Conservation (phyloP, 2,113 vertebrate genomes). For the Tychaedon coryphoeus region DNA sequence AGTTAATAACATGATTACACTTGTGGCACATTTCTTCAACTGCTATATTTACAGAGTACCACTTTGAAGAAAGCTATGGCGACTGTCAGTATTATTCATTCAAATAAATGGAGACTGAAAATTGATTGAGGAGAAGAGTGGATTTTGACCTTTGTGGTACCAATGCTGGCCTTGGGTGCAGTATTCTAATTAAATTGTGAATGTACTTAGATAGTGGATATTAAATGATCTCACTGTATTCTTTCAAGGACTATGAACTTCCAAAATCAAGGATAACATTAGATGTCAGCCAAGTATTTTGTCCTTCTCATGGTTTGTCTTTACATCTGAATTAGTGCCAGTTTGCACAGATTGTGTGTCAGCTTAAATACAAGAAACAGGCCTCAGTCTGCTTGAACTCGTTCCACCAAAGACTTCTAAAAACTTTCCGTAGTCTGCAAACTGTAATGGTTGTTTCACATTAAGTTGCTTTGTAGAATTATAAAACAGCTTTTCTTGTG, state of each 20-base stretch:
- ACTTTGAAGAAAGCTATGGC: not conserved
- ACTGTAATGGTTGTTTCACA: slow-evolving; percentile 50
- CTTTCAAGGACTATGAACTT: slow-evolving; percentile 58
- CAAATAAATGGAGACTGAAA: slow-evolving; percentile 39
- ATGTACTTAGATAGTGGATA: not conserved
- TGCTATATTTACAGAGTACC: not conserved
- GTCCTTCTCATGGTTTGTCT: slow-evolving; percentile 68
- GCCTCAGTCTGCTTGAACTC: slow-evolving; percentile 67
- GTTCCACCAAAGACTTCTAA: slow-evolving; percentile 68
- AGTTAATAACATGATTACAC: not conserved
- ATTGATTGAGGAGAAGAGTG: not conserved
- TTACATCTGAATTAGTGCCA: slow-evolving; percentile 71
- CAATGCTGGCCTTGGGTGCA: not conserved
- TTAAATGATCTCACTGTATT: slow-evolving; percentile 55
- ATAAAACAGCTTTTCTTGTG: slow-evolving; percentile 67
- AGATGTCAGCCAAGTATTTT: slow-evolving; percentile 72
- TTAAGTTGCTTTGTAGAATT: slow-evolving; percentile 73
- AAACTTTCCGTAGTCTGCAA: slow-evolving; percentile 65
- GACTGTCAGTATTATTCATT: slow-evolving; percentile 5
- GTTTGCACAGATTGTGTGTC: slow-evolving; percentile 74
- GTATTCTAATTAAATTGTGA: slow-evolving; percentile 40
- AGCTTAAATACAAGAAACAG: slow-evolving; percentile 69
- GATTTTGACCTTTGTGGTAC: slow-evolving; percentile 46
- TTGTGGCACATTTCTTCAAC: not conserved
- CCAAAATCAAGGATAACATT: slow-evolving; percentile 59